phyloP scores from a whole-genome alignment of 2,888 invertebrate species.

The Globia sparganii region DNA sequence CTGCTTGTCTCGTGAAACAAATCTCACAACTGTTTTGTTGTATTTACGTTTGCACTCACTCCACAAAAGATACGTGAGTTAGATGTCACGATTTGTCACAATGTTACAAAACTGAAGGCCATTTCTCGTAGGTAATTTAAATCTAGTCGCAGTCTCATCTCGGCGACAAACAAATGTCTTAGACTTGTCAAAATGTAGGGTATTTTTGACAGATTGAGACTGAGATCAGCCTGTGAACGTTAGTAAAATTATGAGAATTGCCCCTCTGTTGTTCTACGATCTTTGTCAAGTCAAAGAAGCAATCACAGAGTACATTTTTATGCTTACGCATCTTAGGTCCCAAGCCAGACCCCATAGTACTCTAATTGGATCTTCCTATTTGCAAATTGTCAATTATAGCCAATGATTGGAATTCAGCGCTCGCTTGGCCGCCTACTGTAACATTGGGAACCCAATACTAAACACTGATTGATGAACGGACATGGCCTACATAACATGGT shows the following conservation, averaged over 20 bases:
- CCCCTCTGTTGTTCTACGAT: not conserved
- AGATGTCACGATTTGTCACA: not conserved
- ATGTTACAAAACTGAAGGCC: not conserved
- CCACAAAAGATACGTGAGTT: not conserved
- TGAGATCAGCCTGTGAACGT: too few relatives aligned
- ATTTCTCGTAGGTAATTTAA: too few relatives aligned
- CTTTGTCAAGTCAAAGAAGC: constrained; percentile 1
- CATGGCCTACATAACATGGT: constrained; percentile 12
- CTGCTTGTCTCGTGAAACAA: not conserved
- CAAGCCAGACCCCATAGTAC: constrained; percentile 21
- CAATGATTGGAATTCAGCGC: constrained; percentile 48
- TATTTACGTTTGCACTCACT: not conserved
- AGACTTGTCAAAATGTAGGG: too few relatives aligned
- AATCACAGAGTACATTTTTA: too few relatives aligned
- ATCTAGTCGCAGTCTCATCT: too few relatives aligned
- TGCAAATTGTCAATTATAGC: constrained; percentile 55
- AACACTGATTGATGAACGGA: constrained; percentile 50
- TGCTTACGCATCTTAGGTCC: constrained; percentile 21
- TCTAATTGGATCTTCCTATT: constrained; percentile 51
- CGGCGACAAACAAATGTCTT: too few relatives aligned
- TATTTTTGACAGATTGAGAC: too few relatives aligned
- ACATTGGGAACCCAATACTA: constrained; percentile 38
- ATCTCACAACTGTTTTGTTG: not conserved
- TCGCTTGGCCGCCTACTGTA: constrained; percentile 48
- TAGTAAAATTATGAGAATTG: too few relatives aligned